Base-by-base conservation (phyloP, 2,888 invertebrate genomes). In the Stenotaenia linearis region DNA sequence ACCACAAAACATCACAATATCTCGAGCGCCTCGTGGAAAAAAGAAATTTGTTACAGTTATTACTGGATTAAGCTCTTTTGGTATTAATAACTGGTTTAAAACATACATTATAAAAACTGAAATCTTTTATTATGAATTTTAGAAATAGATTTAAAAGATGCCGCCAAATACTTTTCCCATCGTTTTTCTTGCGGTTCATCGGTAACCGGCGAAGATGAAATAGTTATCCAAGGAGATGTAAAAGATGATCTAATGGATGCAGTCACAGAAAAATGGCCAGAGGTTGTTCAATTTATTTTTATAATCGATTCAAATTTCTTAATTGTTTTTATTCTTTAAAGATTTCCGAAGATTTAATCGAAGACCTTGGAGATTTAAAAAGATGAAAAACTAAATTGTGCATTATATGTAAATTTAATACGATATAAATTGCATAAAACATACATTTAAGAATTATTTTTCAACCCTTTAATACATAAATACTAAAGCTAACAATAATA, bases 131-230 rank as follows among this genome's bases (percentile, higher is more conserved):
- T 23, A 18, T 83, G 85, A 30, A 81, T 83, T 84, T 40, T 77
- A 96, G 97, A 95, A 87, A 97, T 99, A 87, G 98, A 99, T 87
- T 88, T 98, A 81, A 99, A 99, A 88, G 95, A 95, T 82, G 99
- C 98, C 79, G 94, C 97, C 35, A 99, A 99, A 87, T 96, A 95
- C 86, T 98, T 99, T 88, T 96, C 97, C 56, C 94, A 95, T 80
- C 96, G 94, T 87, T 99, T 99, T 89, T 97, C 98, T 5, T 99
- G 98, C 88, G 98, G 98, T n/a, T 96, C 97, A 7, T 98, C 98
- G 10, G 97, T 99, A 0, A 98, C 98, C 35, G 98, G 97, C 6
- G 96, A 97, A 83, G 98, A 99, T 89, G 99, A 99, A 88, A 98
- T 99, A 85, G 98, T 99, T 75, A 97, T 99, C 85, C 98, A 99